Evolutionary conservation across 2,113 vertebrate genomes (phyloP), one percentile per base, ranked within the genome.

Genomic region (Paracanthobrama guichenoti): DNA sequence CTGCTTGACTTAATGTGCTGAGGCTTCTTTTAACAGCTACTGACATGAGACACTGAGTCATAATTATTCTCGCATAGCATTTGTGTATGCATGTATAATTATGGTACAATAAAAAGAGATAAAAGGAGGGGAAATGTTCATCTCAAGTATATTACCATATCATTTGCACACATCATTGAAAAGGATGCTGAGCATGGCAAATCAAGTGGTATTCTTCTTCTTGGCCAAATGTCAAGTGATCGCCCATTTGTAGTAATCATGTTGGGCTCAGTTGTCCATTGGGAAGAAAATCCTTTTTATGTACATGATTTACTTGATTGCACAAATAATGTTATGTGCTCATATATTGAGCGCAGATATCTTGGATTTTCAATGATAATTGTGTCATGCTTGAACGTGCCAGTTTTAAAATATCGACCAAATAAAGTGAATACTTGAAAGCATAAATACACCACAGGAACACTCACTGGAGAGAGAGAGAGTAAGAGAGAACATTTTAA

Each of bases 1-100:
- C 67, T 69, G 48, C 13, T 67, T 10, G 24, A 12, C 42, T 85
- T 82, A 82, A 57, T 60, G 64, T 26, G 31, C 16, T 28, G 64
- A 64, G 24, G 60, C 62, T 55, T 64, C 67, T 64, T 79, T 85
- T 74, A 74, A 81, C 28, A 71, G 46, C 82, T 31, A 26, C 81
- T 79, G 78, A 67, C 57, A 48, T 28, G 20, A 79, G 18, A 82
- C 71, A 62, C 46, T 71, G 53, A 42, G 79, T 44, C 53, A 24
- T 85, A 85, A 85, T 87, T 85, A 87, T 79, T 85, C 75, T 66
- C 0, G 64, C 80, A 31, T 74, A 10, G 67, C 42, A 59, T 59
- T 77, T 69, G 53, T 62, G 28, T 53, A 57, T 14, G 28, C 62
- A 78, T 59, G 75, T 83, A 76, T 60, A 83, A 87, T 87, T 85